A percentile compares a stretch with the other conserved stretches of the same genome.
phyloP scores from a whole-genome alignment of 2,113 vertebrate species.

The Podarcis raffonei region DNA sequence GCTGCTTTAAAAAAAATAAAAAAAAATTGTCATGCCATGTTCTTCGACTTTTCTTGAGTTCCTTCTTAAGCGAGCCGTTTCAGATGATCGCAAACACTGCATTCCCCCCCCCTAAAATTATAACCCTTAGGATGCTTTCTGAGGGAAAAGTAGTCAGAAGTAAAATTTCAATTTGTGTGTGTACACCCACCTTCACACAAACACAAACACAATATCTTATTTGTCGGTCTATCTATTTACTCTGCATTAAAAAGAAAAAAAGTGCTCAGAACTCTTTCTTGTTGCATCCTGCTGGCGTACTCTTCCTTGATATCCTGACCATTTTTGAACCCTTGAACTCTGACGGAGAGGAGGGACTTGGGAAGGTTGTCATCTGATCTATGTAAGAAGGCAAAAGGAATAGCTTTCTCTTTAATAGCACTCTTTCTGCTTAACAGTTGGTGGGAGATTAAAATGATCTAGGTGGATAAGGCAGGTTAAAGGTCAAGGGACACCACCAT shows the following conservation, averaged over 20 bases:
- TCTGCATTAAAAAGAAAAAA: constrained; percentile 61
- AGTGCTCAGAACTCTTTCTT: constrained; percentile 67
- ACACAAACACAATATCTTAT: neutral
- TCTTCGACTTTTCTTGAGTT: neutral
- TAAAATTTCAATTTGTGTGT: constrained; percentile 26
- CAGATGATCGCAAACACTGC: neutral
- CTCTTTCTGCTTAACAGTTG: constrained; percentile 87
- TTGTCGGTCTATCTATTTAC: constrained; percentile 1
- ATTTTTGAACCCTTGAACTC: constrained; percentile 81
- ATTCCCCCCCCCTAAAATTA: constrained; percentile 18
- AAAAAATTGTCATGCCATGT: neutral
- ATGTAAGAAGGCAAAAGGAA: constrained; percentile 76
- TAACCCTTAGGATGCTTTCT: constrained; percentile 11
- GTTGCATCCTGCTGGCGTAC: constrained; percentile 67
- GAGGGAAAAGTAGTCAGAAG: constrained; percentile 39
- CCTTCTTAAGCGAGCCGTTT: neutral
- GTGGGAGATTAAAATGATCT: constrained; percentile 92
- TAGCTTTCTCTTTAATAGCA: constrained; percentile 80
- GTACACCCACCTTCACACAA: neutral
- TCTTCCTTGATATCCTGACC: constrained; percentile 75
- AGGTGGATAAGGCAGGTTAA: constrained; percentile 79
- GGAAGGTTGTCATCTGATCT: constrained; percentile 78
- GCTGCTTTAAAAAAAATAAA: neutral
- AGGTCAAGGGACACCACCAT: constrained; percentile 81
- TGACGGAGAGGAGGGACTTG: constrained; percentile 77